Evolutionary conservation across 2,113 vertebrate genomes (phyloP), one percentile per base, ranked within the genome.

Genomic region (Sphyrna mokarran): DNA sequence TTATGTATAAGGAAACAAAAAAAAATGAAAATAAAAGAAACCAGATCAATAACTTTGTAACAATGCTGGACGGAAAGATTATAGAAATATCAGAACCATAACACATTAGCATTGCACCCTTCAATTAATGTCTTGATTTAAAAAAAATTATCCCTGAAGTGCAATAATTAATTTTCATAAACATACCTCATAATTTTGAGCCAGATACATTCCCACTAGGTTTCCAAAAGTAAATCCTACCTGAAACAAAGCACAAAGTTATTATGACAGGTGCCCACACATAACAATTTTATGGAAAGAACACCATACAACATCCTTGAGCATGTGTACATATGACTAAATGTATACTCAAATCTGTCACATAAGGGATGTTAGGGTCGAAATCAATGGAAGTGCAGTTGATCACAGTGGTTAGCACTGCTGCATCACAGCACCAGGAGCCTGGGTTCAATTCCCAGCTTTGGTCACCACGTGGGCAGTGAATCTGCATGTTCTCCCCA

Each of bases 181-280:
- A 72, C 69, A 37, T 96, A 99, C 99, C n/a, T 99, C 98, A 96
- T 99, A 99, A 96, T 99, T 99, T 96, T 99, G 99, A 76, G 99
- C 99, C 96, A 99, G 97, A 97, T 99, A 99, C 98, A 99, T 99
- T 95, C 99, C 99, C 95, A 99, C 98, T 96, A 99, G 97, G 87
- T 99, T 99, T 26, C 99, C 99, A 96, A 99, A 96, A 94, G 99
- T 98, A 96, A 99, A 99, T 95, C 99, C 99, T 96, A 99, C 97
- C 99, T 99, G 97, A 72, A 97, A 96, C 43, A 18, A 95, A 96
- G 0, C 26, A 37, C 20, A 66, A 68, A 26, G 37, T 72, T 76
- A 90, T 54, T 90, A 61, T 3, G 29, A 6, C 87, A 63, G 13
- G n/a, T 70, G 37, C 37, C 37, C 16, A 66, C 23, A 94, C 26